A percentile compares a stretch with the other conserved stretches of the same genome.
These are phyloP conservation scores for Hypolimnas misippus DNA, from an alignment of 2,888 invertebrate species.

Conservation along the genomic window DNA sequence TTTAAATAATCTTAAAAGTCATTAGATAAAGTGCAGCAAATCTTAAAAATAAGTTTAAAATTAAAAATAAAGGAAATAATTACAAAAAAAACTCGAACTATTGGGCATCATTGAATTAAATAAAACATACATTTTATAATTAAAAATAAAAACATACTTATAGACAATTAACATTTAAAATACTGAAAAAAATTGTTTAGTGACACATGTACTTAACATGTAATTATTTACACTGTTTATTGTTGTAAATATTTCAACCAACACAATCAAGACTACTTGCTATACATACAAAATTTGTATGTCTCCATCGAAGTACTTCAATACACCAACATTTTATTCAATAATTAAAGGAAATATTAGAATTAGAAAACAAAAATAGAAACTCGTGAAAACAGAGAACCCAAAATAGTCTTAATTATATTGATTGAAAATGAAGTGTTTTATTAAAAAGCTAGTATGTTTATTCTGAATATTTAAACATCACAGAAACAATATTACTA, in stretches of 20 bases:
- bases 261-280: background rate
- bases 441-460: slow-evolving; percentile 9
- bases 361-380: background rate
- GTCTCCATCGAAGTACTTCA: too few species aligned
- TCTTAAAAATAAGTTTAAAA: too few species aligned
- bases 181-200: slow-evolving; percentile 25
- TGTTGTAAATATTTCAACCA: slow-evolving; percentile 2
- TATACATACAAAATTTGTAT: background rate
- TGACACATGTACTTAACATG: slow-evolving; percentile 6
- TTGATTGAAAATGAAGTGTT: slow-evolving; percentile 3
- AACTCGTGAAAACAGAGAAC: too few species aligned
- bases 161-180: slow-evolving; percentile 25
- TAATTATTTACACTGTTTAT: slow-evolving; percentile 24
- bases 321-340: too few species aligned
- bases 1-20: background rate
- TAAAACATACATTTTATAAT: slow-evolving; percentile 6
- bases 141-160: slow-evolving; percentile 8
- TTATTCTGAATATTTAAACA: slow-evolving; percentile 16
- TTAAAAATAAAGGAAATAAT: slow-evolving; percentile 1
- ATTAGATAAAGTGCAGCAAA: slow-evolving; percentile 1
- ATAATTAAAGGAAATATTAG: background rate
- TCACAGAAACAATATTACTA: slow-evolving; percentile 18
- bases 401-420: slow-evolving; percentile 22
- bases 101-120: slow-evolving; percentile 5
- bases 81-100: background rate